Base-by-base conservation (phyloP, 2,113 vertebrate species). In the Pseudorectes ferrugineus region DNA sequence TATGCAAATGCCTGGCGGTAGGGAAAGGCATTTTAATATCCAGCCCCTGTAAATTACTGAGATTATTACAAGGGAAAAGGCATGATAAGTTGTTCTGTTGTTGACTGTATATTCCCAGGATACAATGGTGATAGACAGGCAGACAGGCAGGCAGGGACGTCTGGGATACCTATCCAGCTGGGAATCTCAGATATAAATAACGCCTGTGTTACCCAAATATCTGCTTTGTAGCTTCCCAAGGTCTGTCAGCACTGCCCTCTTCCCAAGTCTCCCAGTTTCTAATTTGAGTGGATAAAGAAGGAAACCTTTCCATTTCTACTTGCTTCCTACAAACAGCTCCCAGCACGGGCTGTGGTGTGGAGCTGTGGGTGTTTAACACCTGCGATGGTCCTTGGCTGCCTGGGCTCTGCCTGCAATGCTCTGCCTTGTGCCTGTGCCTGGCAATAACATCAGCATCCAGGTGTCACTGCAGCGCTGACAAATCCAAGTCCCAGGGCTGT, bases 21-120 rank as follows among this genome's bases (percentile, higher is more conserved):
- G 68, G 81, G 51, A 79, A 91, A 93, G 78, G 40, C 42, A 12
- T 95, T 95, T 93, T 96, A 92, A 94, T 88, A 92, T n/a, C 91
- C 43, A 92, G 72, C 68, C 43, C 75, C 76, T 68, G 88, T 97
- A 96, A 96, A 94, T 92, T 94, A 94, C 66, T 40, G 54, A 89
- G 89, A 79, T 91, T 75, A 92, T 85, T 86, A 83, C 72, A 75
- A 85, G 74, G 88, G 82, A 80, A 78, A 77, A 94, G n/a, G 48
- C 48, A 92, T 65, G 92, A 95, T 88, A 61, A 90, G 35, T 90
- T 77, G 42, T 85, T 83, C 85, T 81, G 68, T 52, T 93, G 85
- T 91, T 94, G 82, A 42, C 78, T 88, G 29, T 48, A 6, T 22
- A 70, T 70, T 83, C 72, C 92, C 51, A 71, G 75, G 82, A 26